Percentiles rank a stretch among this genome's conserved stretches.
phyloP scores from a whole-genome alignment of 2,113 vertebrate genomes.

The Scophthalmus maximus region DNA sequence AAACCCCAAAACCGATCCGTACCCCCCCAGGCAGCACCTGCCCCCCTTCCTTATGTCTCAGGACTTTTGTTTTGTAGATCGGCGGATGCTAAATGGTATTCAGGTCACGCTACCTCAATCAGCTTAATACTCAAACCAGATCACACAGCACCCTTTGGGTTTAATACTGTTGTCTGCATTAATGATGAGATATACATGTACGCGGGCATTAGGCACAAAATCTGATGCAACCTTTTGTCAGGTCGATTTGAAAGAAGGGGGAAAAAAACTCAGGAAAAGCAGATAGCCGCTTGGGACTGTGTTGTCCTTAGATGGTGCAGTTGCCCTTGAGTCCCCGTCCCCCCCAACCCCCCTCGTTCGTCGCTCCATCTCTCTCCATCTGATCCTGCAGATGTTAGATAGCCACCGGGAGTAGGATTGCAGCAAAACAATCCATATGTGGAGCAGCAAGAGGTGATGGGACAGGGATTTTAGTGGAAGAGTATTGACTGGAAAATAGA shows the following conservation, averaged over 20 bases:
- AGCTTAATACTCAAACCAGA: constrained; percentile 65
- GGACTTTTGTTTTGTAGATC: constrained; percentile 69
- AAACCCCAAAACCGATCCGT: constrained; percentile 26
- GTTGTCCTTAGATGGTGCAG: constrained; percentile 63
- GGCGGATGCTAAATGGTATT: constrained; percentile 64
- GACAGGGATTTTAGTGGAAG: constrained; percentile 58
- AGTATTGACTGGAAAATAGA: constrained; percentile 71
- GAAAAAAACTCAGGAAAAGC: constrained; percentile 32
- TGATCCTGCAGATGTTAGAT: constrained; percentile 71
- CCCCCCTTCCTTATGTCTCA: constrained; percentile 12
- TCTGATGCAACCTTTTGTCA: constrained; percentile 53
- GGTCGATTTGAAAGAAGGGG: constrained; percentile 16
- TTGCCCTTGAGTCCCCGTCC: constrained; percentile 71
- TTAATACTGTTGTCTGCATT: constrained; percentile 59
- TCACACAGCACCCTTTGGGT: constrained; percentile 57
- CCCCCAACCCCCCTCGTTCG: constrained; percentile 19
- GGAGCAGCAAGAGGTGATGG: constrained; percentile 61
- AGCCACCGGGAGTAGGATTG: constrained; percentile 70
- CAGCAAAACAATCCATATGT: constrained; percentile 73
- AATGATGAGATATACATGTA: constrained; percentile 33
- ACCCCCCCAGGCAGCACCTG: neutral
- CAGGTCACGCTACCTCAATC: constrained; percentile 68
- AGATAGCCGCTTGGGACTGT: constrained; percentile 63
- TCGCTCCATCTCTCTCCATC: constrained; percentile 56
- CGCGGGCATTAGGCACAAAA: neutral